These are phyloP conservation scores for Dunckerocampus dactyliophorus DNA, from an alignment of 2,113 vertebrate species.

Conservation along the genomic window DNA sequence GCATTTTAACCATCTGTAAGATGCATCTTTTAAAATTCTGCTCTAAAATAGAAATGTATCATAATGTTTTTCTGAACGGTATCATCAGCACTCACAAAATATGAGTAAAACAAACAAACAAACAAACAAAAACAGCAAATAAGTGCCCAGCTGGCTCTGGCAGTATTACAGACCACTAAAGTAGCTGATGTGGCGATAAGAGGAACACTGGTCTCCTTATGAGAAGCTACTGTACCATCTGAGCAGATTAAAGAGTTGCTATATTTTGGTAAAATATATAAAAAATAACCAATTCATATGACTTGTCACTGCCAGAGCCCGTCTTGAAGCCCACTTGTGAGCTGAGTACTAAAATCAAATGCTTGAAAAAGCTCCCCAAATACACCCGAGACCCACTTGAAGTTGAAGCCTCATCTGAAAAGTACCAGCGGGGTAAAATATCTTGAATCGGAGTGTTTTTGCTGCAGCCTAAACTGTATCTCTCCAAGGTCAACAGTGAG, in stretches of 20 bases:
- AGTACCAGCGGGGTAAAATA: conserved; percentile 17
- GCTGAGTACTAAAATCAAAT: conserved; percentile 37
- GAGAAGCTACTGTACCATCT: background rate
- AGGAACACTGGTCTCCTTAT: no score
- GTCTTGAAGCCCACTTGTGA: conserved; percentile 36
- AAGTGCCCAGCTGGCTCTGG: no score
- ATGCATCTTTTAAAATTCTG: no score
- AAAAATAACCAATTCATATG: conserved; percentile 23
- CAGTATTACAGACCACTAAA: no score
- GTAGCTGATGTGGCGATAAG: no score
- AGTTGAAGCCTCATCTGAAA: conserved; percentile 37
- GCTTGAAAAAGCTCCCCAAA: conserved; percentile 31
- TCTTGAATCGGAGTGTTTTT: conserved; percentile 35
- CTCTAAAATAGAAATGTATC: no score
- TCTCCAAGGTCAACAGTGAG: conserved; percentile 53
- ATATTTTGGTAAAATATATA: background rate
- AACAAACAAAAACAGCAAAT: no score
- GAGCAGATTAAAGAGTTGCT: background rate
- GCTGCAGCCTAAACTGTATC: conserved; percentile 41
- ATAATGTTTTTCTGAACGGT: no score
- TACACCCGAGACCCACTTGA: conserved; percentile 38
- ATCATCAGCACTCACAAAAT: no score
- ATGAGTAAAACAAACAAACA: no score
- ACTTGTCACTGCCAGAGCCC: conserved; percentile 13
- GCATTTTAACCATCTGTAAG: background rate